These are phyloP conservation scores for Indicator maculatus DNA, from an alignment of 2,113 vertebrate species.

Conservation along the genomic window DNA sequence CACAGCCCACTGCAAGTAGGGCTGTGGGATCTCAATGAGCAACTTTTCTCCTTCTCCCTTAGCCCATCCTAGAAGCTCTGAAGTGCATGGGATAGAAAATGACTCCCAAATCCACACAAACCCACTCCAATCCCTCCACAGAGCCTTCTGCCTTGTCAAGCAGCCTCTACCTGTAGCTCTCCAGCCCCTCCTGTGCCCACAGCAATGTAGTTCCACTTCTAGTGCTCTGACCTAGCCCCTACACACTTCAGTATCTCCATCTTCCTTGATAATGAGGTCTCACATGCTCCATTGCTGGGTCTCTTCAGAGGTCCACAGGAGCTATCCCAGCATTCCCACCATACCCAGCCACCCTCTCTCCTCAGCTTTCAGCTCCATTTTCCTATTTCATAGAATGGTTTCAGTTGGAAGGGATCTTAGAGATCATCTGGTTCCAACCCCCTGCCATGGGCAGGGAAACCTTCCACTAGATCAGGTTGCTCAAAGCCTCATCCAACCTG, in stretches of 20 bases:
- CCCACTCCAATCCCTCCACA: background rate
- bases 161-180: background rate
- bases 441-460: too few species aligned
- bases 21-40: accelerated
- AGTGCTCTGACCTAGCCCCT: background rate
- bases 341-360: background rate
- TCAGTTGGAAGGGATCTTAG: too few species aligned
- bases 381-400: background rate
- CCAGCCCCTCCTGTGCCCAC: background rate
- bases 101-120: background rate
- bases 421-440: too few species aligned
- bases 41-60: background rate
- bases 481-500: too few species aligned
- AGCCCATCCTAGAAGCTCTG: background rate
- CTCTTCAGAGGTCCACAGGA: background rate
- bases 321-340: background rate
- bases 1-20: background rate
- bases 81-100: background rate
- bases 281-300: background rate
- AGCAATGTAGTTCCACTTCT: background rate
- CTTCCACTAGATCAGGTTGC: too few species aligned
- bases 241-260: background rate
- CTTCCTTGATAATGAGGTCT: background rate
- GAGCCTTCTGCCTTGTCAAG: background rate
- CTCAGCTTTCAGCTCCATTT: background rate